Conservation (phyloP, 53 echinoderm and acorn worm species). For the Patiria pectinifera region DNA sequence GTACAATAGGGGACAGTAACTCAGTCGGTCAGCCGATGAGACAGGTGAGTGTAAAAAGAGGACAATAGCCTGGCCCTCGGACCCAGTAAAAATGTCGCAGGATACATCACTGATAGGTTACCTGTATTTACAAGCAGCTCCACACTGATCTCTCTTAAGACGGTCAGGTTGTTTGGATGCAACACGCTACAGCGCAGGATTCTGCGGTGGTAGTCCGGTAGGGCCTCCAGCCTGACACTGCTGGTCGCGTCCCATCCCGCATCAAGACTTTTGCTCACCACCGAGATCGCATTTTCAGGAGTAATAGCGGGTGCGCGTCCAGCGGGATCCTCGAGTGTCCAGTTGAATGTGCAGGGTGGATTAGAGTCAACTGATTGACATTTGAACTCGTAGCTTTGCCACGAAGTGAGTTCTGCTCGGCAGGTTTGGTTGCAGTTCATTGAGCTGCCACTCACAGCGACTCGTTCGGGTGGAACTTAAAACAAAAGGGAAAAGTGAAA, state of each 20-base stretch:
- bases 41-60: no score
- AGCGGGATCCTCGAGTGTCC: neutral
- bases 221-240: neutral
- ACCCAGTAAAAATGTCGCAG: no score
- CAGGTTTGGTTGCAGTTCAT: neutral
- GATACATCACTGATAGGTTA: neutral
- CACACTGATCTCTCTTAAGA: neutral
- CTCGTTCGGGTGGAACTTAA: neutral
- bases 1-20: no score
- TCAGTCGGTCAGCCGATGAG: no score
- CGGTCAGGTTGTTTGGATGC: constrained; percentile 3
- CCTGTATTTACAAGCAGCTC: neutral
- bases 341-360: constrained; percentile 5
- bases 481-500: neutral
- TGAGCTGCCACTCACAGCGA: neutral
- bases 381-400: neutral
- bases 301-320: neutral
- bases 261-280: neutral
- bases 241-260: constrained; percentile 18
- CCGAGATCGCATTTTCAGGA: neutral
- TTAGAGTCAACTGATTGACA: constrained; percentile 20
- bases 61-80: no score
- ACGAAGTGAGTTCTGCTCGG: neutral
- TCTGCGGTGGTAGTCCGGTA: neutral
- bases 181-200: constrained; percentile 18